Evolutionary conservation across 1,140 invertebrate species (phyloP), one percentile per base, ranked within the genome.

Genomic region (Drosophila leontia): DNA sequence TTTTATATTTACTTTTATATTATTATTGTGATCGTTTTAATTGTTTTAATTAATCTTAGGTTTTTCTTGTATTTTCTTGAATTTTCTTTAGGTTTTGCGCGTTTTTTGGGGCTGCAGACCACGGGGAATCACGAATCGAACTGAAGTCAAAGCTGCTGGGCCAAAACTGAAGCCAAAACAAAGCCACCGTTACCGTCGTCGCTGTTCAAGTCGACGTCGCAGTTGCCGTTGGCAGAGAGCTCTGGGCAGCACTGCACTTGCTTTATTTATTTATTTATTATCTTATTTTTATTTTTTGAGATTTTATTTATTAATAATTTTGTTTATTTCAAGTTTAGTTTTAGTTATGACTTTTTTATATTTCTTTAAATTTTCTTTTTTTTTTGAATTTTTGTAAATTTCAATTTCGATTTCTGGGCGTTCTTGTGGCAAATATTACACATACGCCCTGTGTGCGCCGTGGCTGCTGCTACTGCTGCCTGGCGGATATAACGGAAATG

Each of bases 401-500:
- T 42, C 1, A 12, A 61, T 41, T 61, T 78, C 7, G n/a, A 15
- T 34, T 59, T 47, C 13, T 45, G 23, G 47, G 23, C n/a, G 42
- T 59, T 45, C 23, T 32, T 29, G 35, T 17, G 8, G 60, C 67
- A 29, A 74, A 60, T 72, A 72, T 74, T 72, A 51, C 70, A 51
- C 70, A 74, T 74, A 74, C 70, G 68, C 70, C 39, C 67, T 60
- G 70, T 74, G 45, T 50, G 53, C 69, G 51, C 61, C 29, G 48
- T 67, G 53, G 72, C 74, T 76, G 50, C 70, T 39, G 50, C 70
- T 39, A 71, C 39, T 75, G 71, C 50, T 75, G 57, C 62, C 75
- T 80, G 85, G 69, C 84, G 80, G 84, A 88, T 88, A 88, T 87
- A 87, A 87, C 84, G 84, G 84, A 87, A 87, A 87, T 87, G 84